Percentiles rank a stretch among this genome's conserved stretches.
Conservation (phyloP, 2,888 invertebrate species). For the Phortica okadai region DNA sequence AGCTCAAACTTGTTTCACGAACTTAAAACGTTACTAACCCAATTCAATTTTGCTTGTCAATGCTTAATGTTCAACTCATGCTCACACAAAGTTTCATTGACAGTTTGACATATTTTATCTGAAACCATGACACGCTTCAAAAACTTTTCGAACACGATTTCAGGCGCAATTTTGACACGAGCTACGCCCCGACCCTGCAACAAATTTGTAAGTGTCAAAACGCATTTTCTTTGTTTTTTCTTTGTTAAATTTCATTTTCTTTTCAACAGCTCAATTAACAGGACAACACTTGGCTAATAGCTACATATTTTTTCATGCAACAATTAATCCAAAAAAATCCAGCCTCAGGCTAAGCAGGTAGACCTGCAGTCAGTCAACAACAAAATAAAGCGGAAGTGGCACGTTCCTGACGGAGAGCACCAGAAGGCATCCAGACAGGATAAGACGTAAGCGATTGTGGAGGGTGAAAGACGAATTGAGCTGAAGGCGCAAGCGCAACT, state of each 20-base stretch:
- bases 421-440: neutral
- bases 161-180: slow-evolving; percentile 6
- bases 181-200: neutral
- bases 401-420: neutral
- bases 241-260: too few species aligned
- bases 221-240: slow-evolving; percentile 1
- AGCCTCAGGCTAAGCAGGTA: slow-evolving; percentile 21
- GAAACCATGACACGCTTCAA: neutral
- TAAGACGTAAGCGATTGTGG: neutral
- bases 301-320: neutral
- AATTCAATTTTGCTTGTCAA: neutral
- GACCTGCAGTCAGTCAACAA: neutral
- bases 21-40: too few species aligned
- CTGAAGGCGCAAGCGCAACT: neutral
- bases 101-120: neutral
- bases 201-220: slow-evolving; percentile 21
- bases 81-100: neutral
- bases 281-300: neutral
- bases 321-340: slow-evolving; percentile 12
- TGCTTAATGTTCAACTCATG: neutral
- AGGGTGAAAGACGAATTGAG: neutral
- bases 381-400: neutral
- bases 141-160: neutral
- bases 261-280: slow-evolving; percentile 27
- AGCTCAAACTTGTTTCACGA: too few species aligned